Conservation (phyloP, 2,797 vertebrate genomes). For the Novumbra hubbsi region DNA sequence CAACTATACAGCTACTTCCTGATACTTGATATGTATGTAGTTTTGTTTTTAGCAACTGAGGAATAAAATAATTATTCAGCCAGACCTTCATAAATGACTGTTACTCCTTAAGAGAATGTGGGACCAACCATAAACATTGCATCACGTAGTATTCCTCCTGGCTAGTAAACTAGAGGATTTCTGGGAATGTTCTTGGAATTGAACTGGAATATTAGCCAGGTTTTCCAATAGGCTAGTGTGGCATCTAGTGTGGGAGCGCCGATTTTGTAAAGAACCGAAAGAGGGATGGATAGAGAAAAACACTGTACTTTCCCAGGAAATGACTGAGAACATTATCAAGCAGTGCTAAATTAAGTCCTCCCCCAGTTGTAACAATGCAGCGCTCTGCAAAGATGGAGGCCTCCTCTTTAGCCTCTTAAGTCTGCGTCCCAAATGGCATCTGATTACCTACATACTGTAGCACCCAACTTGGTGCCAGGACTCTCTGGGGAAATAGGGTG, state of each 20-base stretch:
- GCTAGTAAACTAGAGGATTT: no score
- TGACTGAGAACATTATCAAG: slow-evolving; percentile 55
- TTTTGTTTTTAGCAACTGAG: no score
- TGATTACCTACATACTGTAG: neutral
- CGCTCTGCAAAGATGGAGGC: slow-evolving; percentile 9
- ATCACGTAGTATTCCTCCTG: no score
- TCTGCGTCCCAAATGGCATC: neutral
- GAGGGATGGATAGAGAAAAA: slow-evolving; percentile 7
- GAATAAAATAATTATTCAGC: no score
- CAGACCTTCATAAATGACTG: no score
- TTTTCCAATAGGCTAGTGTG: neutral
- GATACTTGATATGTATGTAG: no score
- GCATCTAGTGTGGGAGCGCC: neutral
- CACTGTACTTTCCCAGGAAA: slow-evolving; percentile 34
- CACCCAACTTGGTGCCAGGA: neutral
- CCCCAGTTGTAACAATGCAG: slow-evolving; percentile 32
- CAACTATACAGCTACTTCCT: no score
- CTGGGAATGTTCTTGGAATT: no score
- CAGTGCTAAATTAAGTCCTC: slow-evolving; percentile 63
- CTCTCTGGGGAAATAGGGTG: neutral
- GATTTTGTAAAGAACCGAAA: slow-evolving; percentile 18
- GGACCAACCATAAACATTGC: no score
- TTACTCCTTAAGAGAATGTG: no score
- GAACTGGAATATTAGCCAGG: no score
- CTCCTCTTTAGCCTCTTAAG: slow-evolving; percentile 20